Base-by-base conservation (phyloP, 2,113 vertebrate genomes). In the Neodon shergylaensis region DNA sequence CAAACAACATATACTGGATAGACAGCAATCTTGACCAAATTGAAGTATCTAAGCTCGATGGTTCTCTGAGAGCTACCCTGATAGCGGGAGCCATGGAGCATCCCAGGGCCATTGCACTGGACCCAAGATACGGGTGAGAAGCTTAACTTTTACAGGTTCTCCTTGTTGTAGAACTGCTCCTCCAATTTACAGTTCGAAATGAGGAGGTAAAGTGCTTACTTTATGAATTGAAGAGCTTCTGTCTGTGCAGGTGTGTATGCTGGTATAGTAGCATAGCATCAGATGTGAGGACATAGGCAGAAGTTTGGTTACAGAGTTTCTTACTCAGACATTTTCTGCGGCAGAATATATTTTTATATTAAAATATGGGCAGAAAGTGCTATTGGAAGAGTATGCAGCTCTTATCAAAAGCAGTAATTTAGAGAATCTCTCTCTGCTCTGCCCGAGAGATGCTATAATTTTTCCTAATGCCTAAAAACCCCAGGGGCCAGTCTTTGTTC, bases 1-100 rank as follows among this genome's bases (percentile, higher is more conserved):
- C 99, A 42, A 99, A 99, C 90, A 99, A 99, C 97, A 99, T 99
- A 39, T 99, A 99, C 97, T 99, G 99, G 99, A 99, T 99, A 94
- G 99, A 99, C 98, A 99, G 99, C 98, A 99, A 99, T 95, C 98
- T 99, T 98, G 99, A 99, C 97, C 99, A 99, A 98, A 99, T 99
- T 1, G 99, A 99, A 98, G 99, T 99, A 66, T 99, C 99, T 78
- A 99, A 99, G 97, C 98, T 99, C 4, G 99, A 99, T 63, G 99
- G 99, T 78, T 98, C 99, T 72, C 98, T 99, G 98, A 99, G 99
- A 96, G 99, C 99, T 47, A 99, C 99, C 0, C 98, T 99, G 82
- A 99, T 99, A 88, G 99, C 99, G 8, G 99, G 99, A 82, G 99
- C 99, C 83, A 99, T 99, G 99, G 99, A 99, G 91, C 99, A 99